Base-by-base conservation (phyloP, 1,140 invertebrate species). In the Cepaea nemoralis region DNA sequence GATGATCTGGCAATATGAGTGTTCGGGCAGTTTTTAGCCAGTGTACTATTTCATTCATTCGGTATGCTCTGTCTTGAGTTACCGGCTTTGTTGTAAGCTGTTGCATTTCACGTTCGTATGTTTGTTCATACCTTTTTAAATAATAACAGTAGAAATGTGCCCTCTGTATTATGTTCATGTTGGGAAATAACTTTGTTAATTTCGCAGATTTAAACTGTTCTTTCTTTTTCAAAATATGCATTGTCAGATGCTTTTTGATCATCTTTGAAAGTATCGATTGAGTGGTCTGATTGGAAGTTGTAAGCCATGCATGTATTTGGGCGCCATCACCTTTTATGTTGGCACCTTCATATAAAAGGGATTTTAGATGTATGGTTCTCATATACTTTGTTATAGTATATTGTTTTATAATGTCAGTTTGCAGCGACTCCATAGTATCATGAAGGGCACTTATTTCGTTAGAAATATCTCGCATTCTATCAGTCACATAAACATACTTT, bases 281-380 rank as follows among this genome's bases (percentile, higher is more conserved):
- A 6, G 19, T 27, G 6, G 27, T 63, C 3, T 27, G 31, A 35
- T 19, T 77, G 14, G 75, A 22, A 37, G 48, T 48, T 63, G 33
- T 77, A 6, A 77, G 55, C 75, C 75, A 77, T 37, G 16, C 16
- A 35, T 31, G 14, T 35, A 63, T 59, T 35, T 77, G 35, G 3
- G 37, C 14, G 10, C n/a, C 31, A 22, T 24, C 22, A 42, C 31
- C 27, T 24, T 14, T 75, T 8, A n/a, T 10, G 6, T 45, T 6
- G 42, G 16, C 22, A 27, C 45, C 14, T 50, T 35, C 24, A 42
- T 39, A 40, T 19, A n/a, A 27, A 45, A n/a, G 22, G 22, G 42
- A 40, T 14, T 22, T 37, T 3, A 48, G 22, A 14, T 45, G 33
- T 16, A 16, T 50, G 16, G 22, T 24, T 48, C 22, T 37, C 35